Evolutionary conservation across 2,113 vertebrate species (phyloP), one percentile per base, ranked within the genome.

Genomic region (Aspidoscelis tigris): DNA sequence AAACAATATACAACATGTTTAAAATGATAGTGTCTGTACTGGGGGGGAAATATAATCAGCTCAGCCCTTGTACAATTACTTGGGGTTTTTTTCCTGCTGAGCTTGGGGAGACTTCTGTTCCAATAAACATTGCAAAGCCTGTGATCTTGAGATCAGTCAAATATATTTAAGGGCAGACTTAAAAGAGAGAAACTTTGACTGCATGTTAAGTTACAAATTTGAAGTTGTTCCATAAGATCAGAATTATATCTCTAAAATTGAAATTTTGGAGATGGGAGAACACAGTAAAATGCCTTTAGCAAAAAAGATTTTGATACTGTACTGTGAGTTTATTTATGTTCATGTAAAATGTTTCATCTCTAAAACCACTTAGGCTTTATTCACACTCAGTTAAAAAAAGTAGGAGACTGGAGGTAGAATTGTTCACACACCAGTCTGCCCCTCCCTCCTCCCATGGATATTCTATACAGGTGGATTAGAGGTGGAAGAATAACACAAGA

Each of bases 111-210:
- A 61, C 33, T 50, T 84, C 26, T 10, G 16, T 79, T 47, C 16
- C 47, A 53, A 33, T 53, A 75, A 68, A 33, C 6, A 43, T 78
- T 71, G 43, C 47, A 65, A 14, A 12, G 43, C 7, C 26, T 73
- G 21, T 18, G 14, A 11, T 73, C 82, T 84, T 70, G 66, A 84
- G 76, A 58, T 84, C n/a, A 10, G 26, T 53, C n/a, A 14, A 24
- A 47, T 4, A 16, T 21, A 24, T 50, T 26, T 24, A 39, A 55
- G 7, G 8, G 24, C 20, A 16, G 43, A 22, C 14, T 58, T 33
- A 70, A 61, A 2, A 14, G 21, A 33, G 12, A 1, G 18, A 41
- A 80, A 55, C n/a, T 58, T 81, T 55, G 33, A 50, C 10, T 81
- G 10, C 47, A 58, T 81, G 33, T 43, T 61, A 24, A 76, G 26